These are phyloP conservation scores for Aphidoletes aphidimyza DNA, from an alignment of 2,888 invertebrate genomes.

Conservation along the genomic window DNA sequence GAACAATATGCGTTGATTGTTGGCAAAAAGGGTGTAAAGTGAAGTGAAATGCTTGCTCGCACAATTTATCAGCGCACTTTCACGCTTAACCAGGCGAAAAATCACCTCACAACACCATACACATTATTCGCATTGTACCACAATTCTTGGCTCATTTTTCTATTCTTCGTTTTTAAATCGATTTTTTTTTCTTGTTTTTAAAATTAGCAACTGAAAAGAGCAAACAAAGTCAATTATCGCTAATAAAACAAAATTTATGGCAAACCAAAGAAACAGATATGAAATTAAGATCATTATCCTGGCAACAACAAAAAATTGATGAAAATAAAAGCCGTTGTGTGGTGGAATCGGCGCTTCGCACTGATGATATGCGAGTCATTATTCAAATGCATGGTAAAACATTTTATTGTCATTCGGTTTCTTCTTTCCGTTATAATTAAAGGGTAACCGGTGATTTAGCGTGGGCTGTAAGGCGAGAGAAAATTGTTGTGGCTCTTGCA, in stretches of 20 bases:
- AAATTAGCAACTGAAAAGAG: too few relatives aligned
- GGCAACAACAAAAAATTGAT: neutral
- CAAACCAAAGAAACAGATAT: too few relatives aligned
- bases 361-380: neutral
- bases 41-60: neutral
- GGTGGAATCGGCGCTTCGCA: neutral
- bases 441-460: conserved; percentile 29
- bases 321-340: neutral
- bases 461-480: neutral
- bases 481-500: neutral
- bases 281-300: conserved; percentile 13
- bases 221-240: neutral
- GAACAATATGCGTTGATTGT: conserved; percentile 28
- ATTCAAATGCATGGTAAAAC: neutral
- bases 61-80: neutral
- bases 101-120: neutral
- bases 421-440: conserved; percentile 12
- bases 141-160: too few relatives aligned
- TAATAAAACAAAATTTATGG: neutral
- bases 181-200: too few relatives aligned
- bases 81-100: conserved; percentile 30
- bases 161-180: too few relatives aligned
- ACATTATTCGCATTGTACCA: too few relatives aligned
- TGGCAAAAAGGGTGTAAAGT: neutral
- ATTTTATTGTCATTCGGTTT: conserved; percentile 25